Evolutionary conservation across 2,113 vertebrate species (phyloP).

Genomic region (Pogonocichla stellata): DNA sequence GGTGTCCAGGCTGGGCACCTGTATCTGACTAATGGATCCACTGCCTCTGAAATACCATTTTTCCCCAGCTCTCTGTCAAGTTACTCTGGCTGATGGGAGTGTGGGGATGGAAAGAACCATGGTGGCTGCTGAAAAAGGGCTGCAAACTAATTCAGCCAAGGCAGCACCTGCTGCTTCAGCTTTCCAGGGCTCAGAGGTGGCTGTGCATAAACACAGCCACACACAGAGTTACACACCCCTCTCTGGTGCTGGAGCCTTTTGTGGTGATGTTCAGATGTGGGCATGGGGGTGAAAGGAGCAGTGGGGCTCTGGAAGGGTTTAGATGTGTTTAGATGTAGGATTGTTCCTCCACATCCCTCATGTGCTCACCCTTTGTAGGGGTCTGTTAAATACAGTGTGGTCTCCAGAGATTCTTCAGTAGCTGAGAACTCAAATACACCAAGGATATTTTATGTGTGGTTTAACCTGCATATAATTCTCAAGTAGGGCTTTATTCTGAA

Average conservation of each 20-base stretch:
- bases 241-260: neutral
- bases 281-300: neutral
- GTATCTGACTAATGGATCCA: neutral
- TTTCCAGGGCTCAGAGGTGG: neutral
- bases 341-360: neutral
- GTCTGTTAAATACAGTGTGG: neutral
- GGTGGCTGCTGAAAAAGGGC: neutral
- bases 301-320: neutral
- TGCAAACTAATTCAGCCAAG: neutral
- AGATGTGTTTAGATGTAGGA: neutral
- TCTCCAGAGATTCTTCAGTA: neutral
- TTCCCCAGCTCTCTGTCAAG: rapidly evolving
- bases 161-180: neutral
- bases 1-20: neutral
- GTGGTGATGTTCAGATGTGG: neutral
- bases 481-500: neutral
- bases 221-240: rapidly evolving
- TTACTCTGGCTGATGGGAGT: neutral
- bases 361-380: neutral
- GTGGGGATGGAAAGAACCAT: neutral
- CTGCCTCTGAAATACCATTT: neutral
- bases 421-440: neutral
- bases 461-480: neutral
- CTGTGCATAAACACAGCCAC: neutral
- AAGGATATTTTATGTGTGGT: neutral